phyloP scores from a whole-genome alignment of 2,888 invertebrate species.

The Trachelus troglodyta region DNA sequence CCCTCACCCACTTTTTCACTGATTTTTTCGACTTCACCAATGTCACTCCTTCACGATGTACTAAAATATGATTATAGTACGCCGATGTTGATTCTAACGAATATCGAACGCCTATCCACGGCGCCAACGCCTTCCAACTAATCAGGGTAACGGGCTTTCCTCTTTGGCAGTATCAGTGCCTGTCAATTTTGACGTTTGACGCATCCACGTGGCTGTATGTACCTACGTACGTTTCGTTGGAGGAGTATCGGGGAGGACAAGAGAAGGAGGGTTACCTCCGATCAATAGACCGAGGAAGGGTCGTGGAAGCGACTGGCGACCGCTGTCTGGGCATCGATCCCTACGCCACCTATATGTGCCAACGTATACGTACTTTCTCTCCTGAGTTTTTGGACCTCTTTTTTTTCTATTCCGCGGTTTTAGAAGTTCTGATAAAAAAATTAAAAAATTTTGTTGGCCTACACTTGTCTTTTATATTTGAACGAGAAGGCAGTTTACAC shows the following conservation, averaged over 20 bases:
- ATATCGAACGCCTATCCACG: background rate
- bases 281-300: conserved; percentile 53
- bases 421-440: background rate
- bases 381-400: conserved; percentile 10
- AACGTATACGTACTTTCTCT: conserved; percentile 28
- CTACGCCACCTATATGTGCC: conserved; percentile 24
- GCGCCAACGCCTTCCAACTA: background rate
- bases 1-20: background rate
- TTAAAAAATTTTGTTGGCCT: background rate
- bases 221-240: background rate
- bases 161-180: background rate
- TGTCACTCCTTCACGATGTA: background rate
- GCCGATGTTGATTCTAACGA: background rate
- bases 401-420: conserved; percentile 8
- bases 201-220: background rate
- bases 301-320: conserved; percentile 46
- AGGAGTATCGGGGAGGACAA: background rate
- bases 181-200: background rate
- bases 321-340: conserved; percentile 51
- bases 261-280: conserved; percentile 26
- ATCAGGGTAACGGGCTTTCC: background rate
- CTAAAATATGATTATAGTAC: background rate
- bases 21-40: background rate
- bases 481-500: background rate
- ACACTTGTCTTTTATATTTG: background rate